Evolutionary conservation across 35 echinoderm and acorn worm species (phyloP).

Genomic region (Anneissia japonica): DNA sequence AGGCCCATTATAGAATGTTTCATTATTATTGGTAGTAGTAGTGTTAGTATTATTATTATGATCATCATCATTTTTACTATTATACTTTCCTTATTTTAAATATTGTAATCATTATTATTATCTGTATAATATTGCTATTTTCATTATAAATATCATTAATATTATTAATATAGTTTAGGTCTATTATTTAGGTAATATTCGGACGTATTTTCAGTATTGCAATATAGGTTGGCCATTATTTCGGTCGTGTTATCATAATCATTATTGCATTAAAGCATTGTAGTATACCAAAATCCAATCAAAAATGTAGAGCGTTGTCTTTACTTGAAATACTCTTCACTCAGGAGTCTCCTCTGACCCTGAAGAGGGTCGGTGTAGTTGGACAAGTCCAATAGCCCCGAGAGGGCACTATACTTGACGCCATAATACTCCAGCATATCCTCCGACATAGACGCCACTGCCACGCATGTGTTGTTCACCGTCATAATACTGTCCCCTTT

Average conservation of each 20-base stretch:
- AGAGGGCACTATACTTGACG: not conserved
- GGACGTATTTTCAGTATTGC: not conserved
- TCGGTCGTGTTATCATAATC: not conserved
- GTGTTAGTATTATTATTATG: too few species aligned
- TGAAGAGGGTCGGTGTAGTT: constrained; percentile 34
- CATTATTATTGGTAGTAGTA: too few species aligned
- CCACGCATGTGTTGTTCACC: constrained; percentile 16
- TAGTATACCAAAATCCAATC: not conserved
- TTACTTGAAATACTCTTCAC: constrained; percentile 63
- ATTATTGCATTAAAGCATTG: not conserved
- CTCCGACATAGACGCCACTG: not conserved
- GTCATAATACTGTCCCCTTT: too few species aligned
- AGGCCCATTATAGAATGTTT: too few species aligned
- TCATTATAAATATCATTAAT: too few species aligned
- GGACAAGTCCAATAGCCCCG: not conserved
- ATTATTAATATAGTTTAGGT: too few species aligned
- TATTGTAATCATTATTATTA: too few species aligned
- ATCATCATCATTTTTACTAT: too few species aligned
- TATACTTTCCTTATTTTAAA: too few species aligned
- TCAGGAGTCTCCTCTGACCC: not conserved
- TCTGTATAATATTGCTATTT: too few species aligned
- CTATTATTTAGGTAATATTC: too few species aligned
- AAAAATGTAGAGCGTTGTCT: not conserved
- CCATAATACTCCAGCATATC: constrained; percentile 30
- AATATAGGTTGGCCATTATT: not conserved